Percentiles rank a stretch among this genome's conserved stretches.
phyloP scores from a whole-genome alignment of 35 echinoderm and acorn worm species.

The Acanthaster planci region DNA sequence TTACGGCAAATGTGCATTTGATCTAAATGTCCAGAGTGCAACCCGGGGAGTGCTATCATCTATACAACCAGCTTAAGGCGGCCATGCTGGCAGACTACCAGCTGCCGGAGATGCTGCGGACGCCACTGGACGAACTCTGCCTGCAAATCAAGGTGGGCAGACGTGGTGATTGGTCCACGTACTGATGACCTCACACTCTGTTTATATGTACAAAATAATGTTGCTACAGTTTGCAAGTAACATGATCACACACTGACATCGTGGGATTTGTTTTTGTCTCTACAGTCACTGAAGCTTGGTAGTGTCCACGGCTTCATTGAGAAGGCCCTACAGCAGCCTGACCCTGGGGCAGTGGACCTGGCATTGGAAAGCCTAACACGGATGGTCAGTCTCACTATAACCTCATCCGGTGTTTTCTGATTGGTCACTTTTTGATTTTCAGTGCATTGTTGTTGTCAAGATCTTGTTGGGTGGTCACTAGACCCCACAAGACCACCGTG shows the following conservation, averaged over 20 bases:
- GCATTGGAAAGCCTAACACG: slow-evolving; percentile 76
- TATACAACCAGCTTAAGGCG: slow-evolving; percentile 78
- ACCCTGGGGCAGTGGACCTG: slow-evolving; percentile 48
- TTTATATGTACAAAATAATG: no score
- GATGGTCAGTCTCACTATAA: slow-evolving; percentile 85
- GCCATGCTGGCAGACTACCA: slow-evolving; percentile 78
- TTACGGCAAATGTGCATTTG: no score
- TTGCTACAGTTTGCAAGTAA: no score
- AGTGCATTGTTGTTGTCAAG: no score
- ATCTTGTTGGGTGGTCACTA: no score
- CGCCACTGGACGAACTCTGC: slow-evolving; percentile 84
- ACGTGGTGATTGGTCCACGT: background rate
- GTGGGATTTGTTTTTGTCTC: background rate
- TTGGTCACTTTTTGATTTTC: no score
- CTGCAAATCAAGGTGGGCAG: slow-evolving; percentile 77
- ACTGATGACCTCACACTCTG: no score
- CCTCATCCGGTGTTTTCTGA: no score
- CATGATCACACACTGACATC: background rate
- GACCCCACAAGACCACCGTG: no score
- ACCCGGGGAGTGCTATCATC: slow-evolving; percentile 90
- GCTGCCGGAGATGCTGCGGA: slow-evolving; percentile 92
- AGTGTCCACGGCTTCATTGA: slow-evolving; percentile 61
- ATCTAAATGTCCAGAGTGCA: slow-evolving; percentile 64
- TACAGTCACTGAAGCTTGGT: slow-evolving; percentile 88
- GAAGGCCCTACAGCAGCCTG: slow-evolving; percentile 80